Base-by-base conservation (phyloP, 1,140 invertebrate species). In the Drosophila serrata region DNA sequence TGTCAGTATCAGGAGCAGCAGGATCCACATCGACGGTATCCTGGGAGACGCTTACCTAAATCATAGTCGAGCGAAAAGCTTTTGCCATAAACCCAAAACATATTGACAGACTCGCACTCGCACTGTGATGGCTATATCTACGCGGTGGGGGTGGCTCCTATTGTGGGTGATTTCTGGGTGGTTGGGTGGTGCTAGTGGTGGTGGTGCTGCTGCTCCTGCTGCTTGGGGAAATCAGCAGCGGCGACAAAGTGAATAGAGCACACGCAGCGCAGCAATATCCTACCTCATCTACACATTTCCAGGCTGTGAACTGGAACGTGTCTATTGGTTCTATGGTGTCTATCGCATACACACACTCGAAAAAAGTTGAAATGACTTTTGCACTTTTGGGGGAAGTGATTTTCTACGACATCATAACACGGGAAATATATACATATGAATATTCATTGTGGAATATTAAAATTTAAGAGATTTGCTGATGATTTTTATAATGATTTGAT, bases 171-270 rank as follows among this genome's bases (percentile, higher is more conserved):
- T 6, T 35, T 31, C 6, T 12, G 27, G 43, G 24, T 11, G 46
- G 27, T 22, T 6, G 13, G n/a, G 13, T 29, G 57, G 8, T 12
- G 19, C 7, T 9, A 15, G 27, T 19, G 40, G 8, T 6, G 13
- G 22, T 7, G 40, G 8, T 6, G 13, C 17, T 7, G 19, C 17
- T 12, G 17, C 9, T 8, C n/a, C 11, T 33, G 53, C 57, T 84
- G 84, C 80, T 84, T 87, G 84, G 84, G 84, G 84, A 87, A 87
- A 88, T 87, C 80, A 87, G 46, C 55, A 58, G 42, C 67, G 39
- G 76, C 58, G 45, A 63, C 73, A 84, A 70, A 84, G 64, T 74
- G 64, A 77, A 80, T 88, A 57, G 51, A 40, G 56, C 56, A 49
- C 40, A 67, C 51, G 58, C 51, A 78, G 74, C 46, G 22, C 56